These are phyloP conservation scores for Hybognathus amarus DNA, from an alignment of 2,797 vertebrate genomes.

Conservation along the genomic window DNA sequence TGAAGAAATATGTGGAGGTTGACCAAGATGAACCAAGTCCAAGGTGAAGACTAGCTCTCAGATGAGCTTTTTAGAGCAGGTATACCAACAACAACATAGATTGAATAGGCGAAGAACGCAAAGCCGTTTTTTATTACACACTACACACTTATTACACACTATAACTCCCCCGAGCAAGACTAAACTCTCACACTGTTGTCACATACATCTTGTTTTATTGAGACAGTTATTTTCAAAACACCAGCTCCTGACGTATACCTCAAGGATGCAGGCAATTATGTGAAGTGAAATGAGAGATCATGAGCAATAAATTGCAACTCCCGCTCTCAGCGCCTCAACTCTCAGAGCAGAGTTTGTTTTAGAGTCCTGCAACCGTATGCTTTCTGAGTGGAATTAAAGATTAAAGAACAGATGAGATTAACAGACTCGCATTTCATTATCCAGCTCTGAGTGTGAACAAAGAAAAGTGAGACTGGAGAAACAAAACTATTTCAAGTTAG, in stretches of 20 bases:
- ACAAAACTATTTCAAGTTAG: slow-evolving; percentile 17
- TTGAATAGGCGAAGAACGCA: slow-evolving; percentile 24
- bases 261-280: slow-evolving; percentile 50
- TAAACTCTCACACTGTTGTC: slow-evolving; percentile 50
- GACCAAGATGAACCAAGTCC: slow-evolving; percentile 11
- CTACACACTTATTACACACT: slow-evolving; percentile 57
- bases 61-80: slow-evolving; percentile 23
- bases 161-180: slow-evolving; percentile 54
- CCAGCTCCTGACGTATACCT: slow-evolving; percentile 33
- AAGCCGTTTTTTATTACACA: slow-evolving; percentile 57
- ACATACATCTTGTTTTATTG: slow-evolving; percentile 58
- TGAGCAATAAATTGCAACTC: slow-evolving; percentile 48
- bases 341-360: slow-evolving; percentile 46
- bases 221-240: slow-evolving; percentile 39
- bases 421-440: slow-evolving; percentile 13
- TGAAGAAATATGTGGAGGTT: not conserved
- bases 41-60: slow-evolving; percentile 16
- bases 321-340: slow-evolving; percentile 25
- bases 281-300: slow-evolving; percentile 55
- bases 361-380: slow-evolving; percentile 7
- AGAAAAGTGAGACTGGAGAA: slow-evolving; percentile 7
- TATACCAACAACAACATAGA: slow-evolving; percentile 17
- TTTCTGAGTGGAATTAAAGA: slow-evolving; percentile 37
- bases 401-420: slow-evolving; percentile 45
- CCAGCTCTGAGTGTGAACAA: slow-evolving; percentile 10